Conservation (phyloP, 2,888 invertebrate species). For the Perizoma flavofasciatum region DNA sequence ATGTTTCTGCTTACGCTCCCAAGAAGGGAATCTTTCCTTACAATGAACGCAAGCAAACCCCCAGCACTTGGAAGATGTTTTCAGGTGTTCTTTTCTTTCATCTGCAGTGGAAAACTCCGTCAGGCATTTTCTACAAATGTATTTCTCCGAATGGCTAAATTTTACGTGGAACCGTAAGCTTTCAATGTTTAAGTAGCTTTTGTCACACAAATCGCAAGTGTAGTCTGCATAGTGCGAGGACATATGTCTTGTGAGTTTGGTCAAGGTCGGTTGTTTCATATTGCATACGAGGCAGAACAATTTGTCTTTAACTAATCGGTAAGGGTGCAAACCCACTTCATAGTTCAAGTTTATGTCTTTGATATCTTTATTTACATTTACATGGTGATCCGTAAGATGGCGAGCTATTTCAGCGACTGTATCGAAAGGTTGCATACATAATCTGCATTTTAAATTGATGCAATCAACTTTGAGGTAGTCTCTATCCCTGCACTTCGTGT, state of each 20-base stretch:
- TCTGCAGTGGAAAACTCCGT: constrained; percentile 57
- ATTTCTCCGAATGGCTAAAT: constrained; percentile 58
- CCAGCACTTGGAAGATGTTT: constrained; percentile 59
- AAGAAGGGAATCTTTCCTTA: constrained; percentile 67
- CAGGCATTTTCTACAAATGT: constrained; percentile 67
- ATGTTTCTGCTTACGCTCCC: constrained; percentile 68
- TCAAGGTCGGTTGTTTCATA: constrained; percentile 58
- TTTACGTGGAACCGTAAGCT: constrained; percentile 65
- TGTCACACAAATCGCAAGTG: constrained; percentile 70
- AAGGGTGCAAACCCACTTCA: constrained; percentile 67
- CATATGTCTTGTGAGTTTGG: constrained; percentile 65
- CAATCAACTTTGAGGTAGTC: constrained; percentile 71
- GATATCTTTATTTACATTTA: constrained; percentile 37
- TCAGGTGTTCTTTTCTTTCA: constrained; percentile 57
- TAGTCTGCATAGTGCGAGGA: constrained; percentile 65
- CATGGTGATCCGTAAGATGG: constrained; percentile 59
- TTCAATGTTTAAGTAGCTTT: constrained; percentile 60
- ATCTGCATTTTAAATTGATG: constrained; percentile 59
- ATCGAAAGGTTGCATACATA: constrained; percentile 54
- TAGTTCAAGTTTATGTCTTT: constrained; percentile 51
- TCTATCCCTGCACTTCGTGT: constrained; percentile 47
- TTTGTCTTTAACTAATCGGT: constrained; percentile 58
- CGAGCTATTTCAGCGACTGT: constrained; percentile 54
- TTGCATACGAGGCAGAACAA: constrained; percentile 62
- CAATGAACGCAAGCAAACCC: constrained; percentile 63